A percentile compares a stretch with the other conserved stretches of the same genome.
Conservation (phyloP, 2,797 vertebrate genomes). For the Sparidentex hasta region DNA sequence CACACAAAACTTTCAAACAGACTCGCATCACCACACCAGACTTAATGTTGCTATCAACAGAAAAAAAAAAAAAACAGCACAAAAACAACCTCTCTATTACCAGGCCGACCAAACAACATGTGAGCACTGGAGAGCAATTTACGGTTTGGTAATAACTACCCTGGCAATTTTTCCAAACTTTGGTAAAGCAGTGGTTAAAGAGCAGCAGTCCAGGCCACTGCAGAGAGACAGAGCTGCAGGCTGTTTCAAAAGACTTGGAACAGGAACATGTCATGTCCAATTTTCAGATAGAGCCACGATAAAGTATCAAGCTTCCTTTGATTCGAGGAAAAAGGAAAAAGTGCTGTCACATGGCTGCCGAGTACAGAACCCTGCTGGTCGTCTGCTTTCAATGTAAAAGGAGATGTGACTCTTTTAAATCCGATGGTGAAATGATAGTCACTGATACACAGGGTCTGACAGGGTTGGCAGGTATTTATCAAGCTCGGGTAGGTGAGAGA, state of each 20-base stretch:
- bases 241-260: conserved; percentile 36
- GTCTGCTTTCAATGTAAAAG: conserved; percentile 12
- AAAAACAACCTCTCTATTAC: conserved; percentile 30
- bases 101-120: conserved; percentile 60
- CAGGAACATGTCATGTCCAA: conserved; percentile 60
- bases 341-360: conserved; percentile 24
- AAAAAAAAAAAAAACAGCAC: conserved; percentile 28
- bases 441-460: background rate
- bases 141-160: conserved; percentile 45
- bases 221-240: conserved; percentile 38
- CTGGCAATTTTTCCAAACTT: conserved; percentile 36
- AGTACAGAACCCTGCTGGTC: conserved; percentile 7
- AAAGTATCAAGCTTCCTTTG: conserved; percentile 43
- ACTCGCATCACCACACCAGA: conserved; percentile 25
- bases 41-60: conserved; percentile 30
- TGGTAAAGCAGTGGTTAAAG: conserved; percentile 29
- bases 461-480: background rate
- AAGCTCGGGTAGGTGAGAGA: conserved; percentile 4
- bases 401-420: conserved; percentile 13
- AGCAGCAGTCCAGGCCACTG: conserved; percentile 26
- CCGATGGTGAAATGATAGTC: background rate
- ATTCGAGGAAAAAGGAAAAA: conserved; percentile 25
- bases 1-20: background rate
- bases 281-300: conserved; percentile 57
- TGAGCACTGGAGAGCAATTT: conserved; percentile 38